A percentile compares a stretch with the other conserved stretches of the same genome.
Evolutionary conservation across 2,113 vertebrate genomes (phyloP).

Genomic region (Mellivora capensis): DNA sequence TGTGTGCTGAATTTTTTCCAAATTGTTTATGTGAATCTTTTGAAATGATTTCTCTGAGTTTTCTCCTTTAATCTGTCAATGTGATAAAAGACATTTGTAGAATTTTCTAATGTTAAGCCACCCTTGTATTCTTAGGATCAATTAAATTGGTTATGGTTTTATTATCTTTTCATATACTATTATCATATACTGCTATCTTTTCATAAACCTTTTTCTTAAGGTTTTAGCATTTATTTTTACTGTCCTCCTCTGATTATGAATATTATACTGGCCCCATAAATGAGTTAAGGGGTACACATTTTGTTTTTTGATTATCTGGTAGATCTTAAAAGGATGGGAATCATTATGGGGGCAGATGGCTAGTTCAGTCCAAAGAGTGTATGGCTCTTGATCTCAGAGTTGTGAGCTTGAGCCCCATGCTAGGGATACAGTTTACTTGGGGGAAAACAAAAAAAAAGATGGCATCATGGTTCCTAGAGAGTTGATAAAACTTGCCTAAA

Average conservation of each 20-base stretch:
- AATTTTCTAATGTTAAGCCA: not conserved
- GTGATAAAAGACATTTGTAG: not conserved
- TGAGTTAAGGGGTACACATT: not conserved
- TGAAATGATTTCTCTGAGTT: not conserved
- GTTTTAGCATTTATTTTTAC: not conserved
- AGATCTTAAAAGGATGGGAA: not conserved
- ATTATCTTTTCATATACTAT: not conserved
- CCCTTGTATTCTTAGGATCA: not conserved
- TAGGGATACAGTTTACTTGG: not conserved
- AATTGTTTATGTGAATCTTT: not conserved
- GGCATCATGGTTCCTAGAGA: not conserved
- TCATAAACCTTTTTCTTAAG: not conserved
- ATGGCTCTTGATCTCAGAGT: not conserved
- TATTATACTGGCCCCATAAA: not conserved
- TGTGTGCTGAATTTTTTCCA: not conserved
- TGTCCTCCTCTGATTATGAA: not conserved
- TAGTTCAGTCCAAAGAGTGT: not conserved
- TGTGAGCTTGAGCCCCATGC: not conserved
- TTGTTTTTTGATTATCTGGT: not conserved
- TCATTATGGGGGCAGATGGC: not conserved
- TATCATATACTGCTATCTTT: not conserved
- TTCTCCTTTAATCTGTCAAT: not conserved
- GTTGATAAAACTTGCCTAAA: not conserved
- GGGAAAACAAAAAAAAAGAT: not conserved
- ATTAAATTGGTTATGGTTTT: not conserved